Conservation (phyloP, 2,113 vertebrate species). For the Pteruthius melanotis region DNA sequence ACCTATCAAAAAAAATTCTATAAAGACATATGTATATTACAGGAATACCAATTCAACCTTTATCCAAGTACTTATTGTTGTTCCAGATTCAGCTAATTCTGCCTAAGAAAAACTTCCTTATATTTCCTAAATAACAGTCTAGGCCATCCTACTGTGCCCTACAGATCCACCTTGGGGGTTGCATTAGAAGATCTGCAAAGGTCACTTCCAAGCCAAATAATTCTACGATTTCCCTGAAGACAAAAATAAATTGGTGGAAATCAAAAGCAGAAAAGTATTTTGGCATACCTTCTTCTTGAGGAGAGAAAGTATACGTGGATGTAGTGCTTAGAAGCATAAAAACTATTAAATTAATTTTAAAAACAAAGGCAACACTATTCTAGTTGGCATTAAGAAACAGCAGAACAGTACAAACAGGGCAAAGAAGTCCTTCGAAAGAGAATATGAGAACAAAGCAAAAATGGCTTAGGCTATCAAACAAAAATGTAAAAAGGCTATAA, state of each 20-base stretch:
- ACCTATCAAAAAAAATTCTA: not conserved
- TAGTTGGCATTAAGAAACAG: not conserved
- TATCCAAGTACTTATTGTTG: not conserved
- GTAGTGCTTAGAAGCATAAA: not conserved
- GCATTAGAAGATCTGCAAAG: not conserved
- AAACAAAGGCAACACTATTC: not conserved
- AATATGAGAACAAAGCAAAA: not conserved
- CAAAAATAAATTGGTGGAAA: not conserved
- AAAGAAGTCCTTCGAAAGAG: not conserved
- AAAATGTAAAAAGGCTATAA: not conserved
- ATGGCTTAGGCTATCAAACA: not conserved
- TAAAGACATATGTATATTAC: not conserved
- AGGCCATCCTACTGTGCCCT: not conserved
- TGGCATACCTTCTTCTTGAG: not conserved
- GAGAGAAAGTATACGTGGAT: not conserved
- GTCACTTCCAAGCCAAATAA: not conserved
- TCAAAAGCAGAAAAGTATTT: not conserved
- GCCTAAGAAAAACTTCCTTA: not conserved
- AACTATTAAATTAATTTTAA: not conserved
- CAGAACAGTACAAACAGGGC: not conserved
- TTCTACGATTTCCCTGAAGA: not conserved
- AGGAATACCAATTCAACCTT: not conserved
- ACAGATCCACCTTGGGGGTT: not conserved
- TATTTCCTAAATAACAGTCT: not conserved
- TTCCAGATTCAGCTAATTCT: not conserved